Conservation (phyloP, 1,140 invertebrate species). For the Drosophila bipectinata region DNA sequence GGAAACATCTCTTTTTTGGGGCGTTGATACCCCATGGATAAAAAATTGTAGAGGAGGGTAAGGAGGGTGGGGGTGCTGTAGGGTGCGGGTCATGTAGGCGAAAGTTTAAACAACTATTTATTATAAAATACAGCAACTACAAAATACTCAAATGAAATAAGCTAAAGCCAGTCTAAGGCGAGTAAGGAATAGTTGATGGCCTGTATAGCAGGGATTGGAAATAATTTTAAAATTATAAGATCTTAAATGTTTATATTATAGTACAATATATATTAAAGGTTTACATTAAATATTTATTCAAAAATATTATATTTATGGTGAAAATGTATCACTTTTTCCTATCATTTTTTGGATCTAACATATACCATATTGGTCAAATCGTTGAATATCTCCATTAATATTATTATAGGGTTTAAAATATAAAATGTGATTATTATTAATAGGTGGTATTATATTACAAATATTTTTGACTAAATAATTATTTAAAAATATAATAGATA, state of each 20-base stretch:
- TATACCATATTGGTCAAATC: not conserved
- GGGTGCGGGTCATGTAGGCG: constrained; percentile 28
- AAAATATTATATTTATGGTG: no score
- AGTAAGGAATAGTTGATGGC: constrained; percentile 13
- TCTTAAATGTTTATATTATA: no score
- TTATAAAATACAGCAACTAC: constrained; percentile 75
- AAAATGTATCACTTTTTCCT: no score
- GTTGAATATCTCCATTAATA: not conserved
- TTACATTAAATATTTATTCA: no score
- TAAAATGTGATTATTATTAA: no score
- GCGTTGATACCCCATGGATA: constrained; percentile 1
- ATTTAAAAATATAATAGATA: no score
- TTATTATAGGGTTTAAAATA: constrained; percentile 36
- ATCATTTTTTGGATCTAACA: no score
- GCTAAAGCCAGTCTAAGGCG: not conserved
- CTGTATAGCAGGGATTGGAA: not conserved
- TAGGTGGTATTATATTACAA: no score
- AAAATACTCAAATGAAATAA: constrained; percentile 59
- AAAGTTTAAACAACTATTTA: constrained; percentile 82
- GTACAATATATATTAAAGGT: no score
- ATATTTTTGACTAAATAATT: no score
- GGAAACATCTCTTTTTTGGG: constrained; percentile 64
- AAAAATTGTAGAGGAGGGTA: not conserved
- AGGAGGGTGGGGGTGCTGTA: not conserved
- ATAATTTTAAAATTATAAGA: no score